These are phyloP conservation scores for Hipparchia semele DNA, from an alignment of 2,888 invertebrate genomes.

Conservation along the genomic window DNA sequence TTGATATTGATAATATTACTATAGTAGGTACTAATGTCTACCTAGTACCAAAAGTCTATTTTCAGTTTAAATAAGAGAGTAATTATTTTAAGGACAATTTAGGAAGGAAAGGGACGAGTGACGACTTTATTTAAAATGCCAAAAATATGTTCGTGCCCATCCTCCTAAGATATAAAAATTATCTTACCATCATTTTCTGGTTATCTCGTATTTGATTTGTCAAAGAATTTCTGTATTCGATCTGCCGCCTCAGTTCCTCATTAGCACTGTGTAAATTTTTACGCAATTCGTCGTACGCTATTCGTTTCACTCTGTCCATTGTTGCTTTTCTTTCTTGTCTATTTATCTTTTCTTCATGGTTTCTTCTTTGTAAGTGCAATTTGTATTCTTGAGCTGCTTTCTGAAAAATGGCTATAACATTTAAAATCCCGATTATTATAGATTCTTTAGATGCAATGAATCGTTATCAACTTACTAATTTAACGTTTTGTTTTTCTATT, in stretches of 20 bases:
- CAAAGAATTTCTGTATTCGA: slow-evolving; percentile 63
- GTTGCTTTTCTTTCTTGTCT: slow-evolving; percentile 52
- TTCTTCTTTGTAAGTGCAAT: slow-evolving; percentile 54
- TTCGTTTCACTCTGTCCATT: slow-evolving; percentile 62
- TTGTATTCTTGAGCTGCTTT: slow-evolving; percentile 64
- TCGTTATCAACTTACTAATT: slow-evolving; percentile 51
- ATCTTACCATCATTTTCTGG: slow-evolving; percentile 58
- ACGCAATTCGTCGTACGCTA: slow-evolving; percentile 58
- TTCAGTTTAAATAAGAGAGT: too few species aligned
- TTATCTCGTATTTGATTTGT: slow-evolving; percentile 63
- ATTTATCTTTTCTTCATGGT: slow-evolving; percentile 51
- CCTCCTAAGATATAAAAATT: background rate
- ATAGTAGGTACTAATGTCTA: too few species aligned
- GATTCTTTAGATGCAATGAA: too few species aligned
- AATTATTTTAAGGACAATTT: too few species aligned
- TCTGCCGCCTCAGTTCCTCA: slow-evolving; percentile 60
- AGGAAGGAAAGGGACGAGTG: too few species aligned
- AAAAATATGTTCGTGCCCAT: too few species aligned
- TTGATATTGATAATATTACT: too few species aligned
- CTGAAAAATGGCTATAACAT: slow-evolving; percentile 44
- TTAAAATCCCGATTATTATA: too few species aligned
- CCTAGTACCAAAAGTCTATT: too few species aligned
- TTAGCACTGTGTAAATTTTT: slow-evolving; percentile 58
- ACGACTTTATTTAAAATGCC: too few species aligned
- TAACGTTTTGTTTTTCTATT: slow-evolving; percentile 49